Evolutionary conservation across 2,888 invertebrate genomes (phyloP), one percentile per base, ranked within the genome.

Genomic region (Leucophenga maculata): DNA sequence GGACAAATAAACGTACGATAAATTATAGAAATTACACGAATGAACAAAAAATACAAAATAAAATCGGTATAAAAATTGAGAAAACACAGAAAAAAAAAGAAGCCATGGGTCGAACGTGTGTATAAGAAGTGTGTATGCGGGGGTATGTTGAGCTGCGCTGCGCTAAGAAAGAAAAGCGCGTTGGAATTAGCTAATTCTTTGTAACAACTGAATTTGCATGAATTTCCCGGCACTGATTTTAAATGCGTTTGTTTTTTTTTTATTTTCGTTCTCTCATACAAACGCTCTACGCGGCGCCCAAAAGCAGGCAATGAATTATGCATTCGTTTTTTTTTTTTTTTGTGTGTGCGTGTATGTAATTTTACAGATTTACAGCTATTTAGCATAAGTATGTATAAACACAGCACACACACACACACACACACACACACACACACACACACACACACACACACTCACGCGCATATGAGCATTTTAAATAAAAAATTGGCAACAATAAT

Each of bases 1-100:
- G 65, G 22, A 72, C 69, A 79, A 80, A 76, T 39, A 39, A 11
- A 54, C 6, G 18, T 78, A 73, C 74, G 66, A 74, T 76, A 78
- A 81, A 82, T 76, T 80, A 72, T 68, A 72, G 72, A 67, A 78
- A 76, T 77, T 69, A 77, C 68, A 60, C 57, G 52, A 67, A 74
- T 68, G 72, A 70, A 69, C 69, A 72, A 74, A 69, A 69, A 54
- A 64, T 64, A 60, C 69, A 54, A 59, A 55, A 11, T 6, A 54
- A 6, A 54, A 31, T 26, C 4, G 26, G 26, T 26, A 26, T 26
- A 64, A 64, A 69, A 59, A 44, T 16, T 46, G 46, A 26, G 26
- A 68, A 68, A 72, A 59, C 68, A 57, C 20, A 57, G 52, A 3
- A 11, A 32, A 8, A 50, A 22, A 60, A 62, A 68, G 50, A 26